These are phyloP conservation scores for Drosophila falleni DNA, from an alignment of 2,888 invertebrate species.

Conservation along the genomic window DNA sequence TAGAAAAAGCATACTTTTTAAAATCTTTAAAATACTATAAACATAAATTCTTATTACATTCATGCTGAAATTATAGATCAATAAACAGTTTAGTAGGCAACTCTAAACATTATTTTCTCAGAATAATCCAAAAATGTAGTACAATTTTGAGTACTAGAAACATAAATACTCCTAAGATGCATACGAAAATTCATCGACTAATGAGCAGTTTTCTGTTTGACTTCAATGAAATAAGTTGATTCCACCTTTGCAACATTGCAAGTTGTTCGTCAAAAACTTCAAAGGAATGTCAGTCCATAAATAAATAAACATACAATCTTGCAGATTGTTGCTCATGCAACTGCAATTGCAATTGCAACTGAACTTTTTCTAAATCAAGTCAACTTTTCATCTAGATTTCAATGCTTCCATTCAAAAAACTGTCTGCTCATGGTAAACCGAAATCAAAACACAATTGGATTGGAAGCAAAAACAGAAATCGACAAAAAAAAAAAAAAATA, in stretches of 20 bases:
- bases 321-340: conserved; percentile 17
- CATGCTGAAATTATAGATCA: neutral
- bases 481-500: conserved; percentile 27
- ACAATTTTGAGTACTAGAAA: neutral
- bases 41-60: neutral
- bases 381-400: conserved; percentile 47
- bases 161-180: conserved; percentile 7
- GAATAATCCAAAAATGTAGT: neutral
- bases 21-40: no score
- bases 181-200: neutral
- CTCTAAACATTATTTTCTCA: neutral
- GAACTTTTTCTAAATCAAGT: conserved; percentile 49
- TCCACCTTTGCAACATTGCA: conserved; percentile 12
- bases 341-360: conserved; percentile 26
- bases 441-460: conserved; percentile 63
- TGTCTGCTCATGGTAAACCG: conserved; percentile 64
- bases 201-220: conserved; percentile 18
- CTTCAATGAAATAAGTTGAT: conserved; percentile 5
- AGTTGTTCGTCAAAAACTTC: conserved; percentile 27
- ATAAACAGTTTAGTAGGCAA: neutral
- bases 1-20: no score
- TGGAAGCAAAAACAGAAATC: conserved; percentile 44
- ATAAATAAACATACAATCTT: conserved; percentile 23
- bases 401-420: conserved; percentile 56
- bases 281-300: conserved; percentile 27